phyloP scores from a whole-genome alignment of 2,113 vertebrate species.

The Corythoichthys intestinalis region DNA sequence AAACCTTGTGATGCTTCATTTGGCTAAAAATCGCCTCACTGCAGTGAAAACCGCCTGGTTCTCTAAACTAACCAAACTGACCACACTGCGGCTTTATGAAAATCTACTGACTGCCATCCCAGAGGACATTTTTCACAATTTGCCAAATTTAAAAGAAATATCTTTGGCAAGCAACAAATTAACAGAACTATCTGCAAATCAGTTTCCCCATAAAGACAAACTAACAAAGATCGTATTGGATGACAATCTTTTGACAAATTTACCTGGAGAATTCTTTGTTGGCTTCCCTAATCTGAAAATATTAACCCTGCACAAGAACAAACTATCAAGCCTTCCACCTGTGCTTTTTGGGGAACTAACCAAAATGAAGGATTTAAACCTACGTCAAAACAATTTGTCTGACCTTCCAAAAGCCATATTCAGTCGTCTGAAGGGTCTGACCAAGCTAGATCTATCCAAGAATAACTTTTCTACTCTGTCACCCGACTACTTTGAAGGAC shows the following conservation, averaged over 20 bases:
- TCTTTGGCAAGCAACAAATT: conserved; percentile 67
- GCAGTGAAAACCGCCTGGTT: conserved; percentile 60
- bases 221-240: conserved; percentile 66
- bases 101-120: conserved; percentile 70
- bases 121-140: conserved; percentile 64
- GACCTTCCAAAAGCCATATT: conserved; percentile 65
- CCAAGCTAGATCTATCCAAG: conserved; percentile 68
- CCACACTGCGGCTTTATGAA: conserved; percentile 68
- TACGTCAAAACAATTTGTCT: conserved; percentile 67
- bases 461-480: conserved; percentile 66
- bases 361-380: conserved; percentile 61
- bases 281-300: conserved; percentile 66
- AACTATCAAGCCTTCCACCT: conserved; percentile 59
- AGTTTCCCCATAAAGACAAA: conserved; percentile 69
- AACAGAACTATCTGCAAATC: conserved; percentile 52
- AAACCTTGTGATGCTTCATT: conserved; percentile 62
- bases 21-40: conserved; percentile 72
- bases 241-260: conserved; percentile 62
- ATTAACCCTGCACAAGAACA: conserved; percentile 67
- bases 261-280: conserved; percentile 66
- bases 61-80: conserved; percentile 63
- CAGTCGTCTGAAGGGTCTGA: conserved; percentile 61
- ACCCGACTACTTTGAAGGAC: conserved; percentile 65
- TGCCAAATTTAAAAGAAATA: conserved; percentile 67
- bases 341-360: conserved; percentile 68